Evolutionary conservation across 2,113 vertebrate species (phyloP), one percentile per base, ranked within the genome.

Genomic region (Oxygymnocypris stewartii): DNA sequence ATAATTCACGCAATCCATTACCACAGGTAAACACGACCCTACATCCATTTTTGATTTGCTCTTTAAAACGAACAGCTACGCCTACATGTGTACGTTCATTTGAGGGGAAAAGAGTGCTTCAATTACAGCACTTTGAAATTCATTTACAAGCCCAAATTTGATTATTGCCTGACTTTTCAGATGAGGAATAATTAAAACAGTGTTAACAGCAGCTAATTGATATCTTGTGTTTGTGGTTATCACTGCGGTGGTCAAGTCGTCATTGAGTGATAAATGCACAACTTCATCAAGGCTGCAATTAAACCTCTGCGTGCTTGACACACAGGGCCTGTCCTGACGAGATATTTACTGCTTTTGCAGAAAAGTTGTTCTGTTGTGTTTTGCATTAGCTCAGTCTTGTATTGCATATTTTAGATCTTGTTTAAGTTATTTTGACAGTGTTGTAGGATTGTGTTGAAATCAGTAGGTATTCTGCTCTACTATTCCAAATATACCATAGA

Each of bases 261-360:
- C 80, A 75, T 88, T 91, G 84, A 81, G 77, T 37, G 78, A 14
- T 86, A 87, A 90, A 88, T 85, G 85, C 86, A 83, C 61, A 59
- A 54, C 78, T 83, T 82, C 90, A 67, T 92, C 85, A 89, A 90
- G 91, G 84, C 92, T 93, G 92, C 92, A 93, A 91, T 95, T 94
- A 89, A 86, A 89, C 89, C 87, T 90, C 90, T 85, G 83, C 88
- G 85, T 89, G 89, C 89, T 73, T 86, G 89, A 88, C 49, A 75
- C 69, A 69, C 42, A 31, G 25, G 63, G 16, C 79, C 61, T 77
- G 69, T 89, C 65, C 84, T 35, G 40, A 31, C 16, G 40, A 65
- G 54, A 85, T 85, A 28, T 85, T 85, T 35, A 42, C 65, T 35
- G 69, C 71, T 12, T 18, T 80, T 37, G 20, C 47, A n/a, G 63